Evolutionary conservation across 1,140 invertebrate species (phyloP).

Genomic region (Conus ventricosus): DNA sequence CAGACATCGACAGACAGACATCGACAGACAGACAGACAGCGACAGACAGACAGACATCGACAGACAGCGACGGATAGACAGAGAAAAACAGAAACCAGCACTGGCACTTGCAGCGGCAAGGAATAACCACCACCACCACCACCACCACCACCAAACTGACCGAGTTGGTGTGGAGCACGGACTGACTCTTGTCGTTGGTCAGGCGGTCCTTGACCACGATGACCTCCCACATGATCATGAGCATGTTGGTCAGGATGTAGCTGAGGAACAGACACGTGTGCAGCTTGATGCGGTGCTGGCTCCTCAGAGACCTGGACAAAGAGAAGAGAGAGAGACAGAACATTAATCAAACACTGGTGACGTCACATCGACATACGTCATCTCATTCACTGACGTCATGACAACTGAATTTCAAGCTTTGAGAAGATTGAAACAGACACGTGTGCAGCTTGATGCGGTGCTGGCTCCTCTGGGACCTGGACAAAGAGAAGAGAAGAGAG

Average conservation of each 20-base stretch:
- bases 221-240: slow-evolving; percentile 73
- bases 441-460: slow-evolving; percentile 77
- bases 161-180: slow-evolving; percentile 55
- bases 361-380: not conserved
- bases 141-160: slow-evolving; percentile 45
- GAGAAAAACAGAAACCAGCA: no score
- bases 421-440: slow-evolving; percentile 74
- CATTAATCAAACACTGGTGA: not conserved
- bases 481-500: not conserved
- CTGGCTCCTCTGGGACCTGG: slow-evolving; percentile 53
- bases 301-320: slow-evolving; percentile 48
- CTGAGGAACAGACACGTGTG: slow-evolving; percentile 79
- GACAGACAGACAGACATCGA: no score
- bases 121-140: no score
- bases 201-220: slow-evolving; percentile 72
- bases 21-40: no score
- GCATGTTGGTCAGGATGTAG: slow-evolving; percentile 75
- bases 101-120: no score
- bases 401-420: no score
- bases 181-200: slow-evolving; percentile 36
- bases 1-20: no score
- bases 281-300: slow-evolving; percentile 74
- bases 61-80: no score
- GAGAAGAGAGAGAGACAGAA: no score
- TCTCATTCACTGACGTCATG: not conserved